phyloP scores from a whole-genome alignment of 2,113 vertebrate species.

The Gulo gulo region DNA sequence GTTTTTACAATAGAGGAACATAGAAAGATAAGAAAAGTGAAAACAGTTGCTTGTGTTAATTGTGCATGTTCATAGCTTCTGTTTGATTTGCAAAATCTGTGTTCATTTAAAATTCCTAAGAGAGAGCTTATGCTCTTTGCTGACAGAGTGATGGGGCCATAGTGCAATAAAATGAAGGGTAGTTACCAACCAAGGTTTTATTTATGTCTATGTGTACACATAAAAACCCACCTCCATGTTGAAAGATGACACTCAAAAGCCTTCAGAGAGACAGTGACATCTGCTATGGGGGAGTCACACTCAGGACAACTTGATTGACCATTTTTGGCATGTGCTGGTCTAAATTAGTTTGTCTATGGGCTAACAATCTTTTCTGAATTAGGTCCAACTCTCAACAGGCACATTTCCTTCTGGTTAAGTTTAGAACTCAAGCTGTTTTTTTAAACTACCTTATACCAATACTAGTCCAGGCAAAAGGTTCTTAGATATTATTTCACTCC shows the following conservation, averaged over 20 bases:
- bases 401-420: constrained; percentile 89
- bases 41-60: constrained; percentile 9
- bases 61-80: constrained; percentile 19
- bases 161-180: constrained; percentile 25
- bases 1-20: background rate
- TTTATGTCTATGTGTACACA: constrained; percentile 54
- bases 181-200: constrained; percentile 39
- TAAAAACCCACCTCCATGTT: constrained; percentile 58
- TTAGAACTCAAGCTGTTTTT: constrained; percentile 86
- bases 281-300: constrained; percentile 81
- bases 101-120: constrained; percentile 43
- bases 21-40: constrained; percentile 29
- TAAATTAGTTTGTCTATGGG: constrained; percentile 85
- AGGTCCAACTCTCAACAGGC: constrained; percentile 84
- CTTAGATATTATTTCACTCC: constrained; percentile 13
- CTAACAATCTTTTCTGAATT: constrained; percentile 83
- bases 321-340: constrained; percentile 85
- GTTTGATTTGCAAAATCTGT: constrained; percentile 50
- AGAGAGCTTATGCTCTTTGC: constrained; percentile 26
- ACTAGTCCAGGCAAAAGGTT: constrained; percentile 72
- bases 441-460: constrained; percentile 71
- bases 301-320: constrained; percentile 85
- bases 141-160: constrained; percentile 9
- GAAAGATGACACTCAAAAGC: constrained; percentile 48
- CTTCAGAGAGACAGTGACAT: constrained; percentile 61